Percentiles rank a stretch among this genome's conserved stretches.
Conservation (phyloP, 2,113 vertebrate species). For the Accipiter cooperii region DNA sequence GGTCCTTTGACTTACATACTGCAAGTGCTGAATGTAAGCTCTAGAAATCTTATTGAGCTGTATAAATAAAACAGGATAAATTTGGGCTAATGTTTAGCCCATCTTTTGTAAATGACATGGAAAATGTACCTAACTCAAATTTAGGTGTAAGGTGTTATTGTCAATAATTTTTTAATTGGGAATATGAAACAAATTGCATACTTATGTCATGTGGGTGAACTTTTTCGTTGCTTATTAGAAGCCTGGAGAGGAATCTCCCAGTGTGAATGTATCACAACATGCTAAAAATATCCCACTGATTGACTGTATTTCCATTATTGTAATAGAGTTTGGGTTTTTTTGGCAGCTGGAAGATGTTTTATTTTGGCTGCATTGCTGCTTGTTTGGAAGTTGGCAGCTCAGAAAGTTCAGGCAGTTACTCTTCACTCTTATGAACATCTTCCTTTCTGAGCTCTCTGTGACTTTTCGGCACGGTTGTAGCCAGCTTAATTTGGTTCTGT, state of each 20-base stretch:
- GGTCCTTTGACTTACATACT: not conserved
- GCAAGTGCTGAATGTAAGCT: not conserved
- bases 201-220: not conserved
- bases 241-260: not conserved
- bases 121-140: not conserved
- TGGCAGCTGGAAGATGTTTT: not conserved
- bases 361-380: not conserved
- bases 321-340: not conserved
- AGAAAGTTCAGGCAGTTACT: not conserved
- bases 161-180: not conserved
- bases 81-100: not conserved
- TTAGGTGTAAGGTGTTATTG: not conserved
- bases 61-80: not conserved
- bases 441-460: not conserved
- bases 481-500: not conserved
- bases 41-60: not conserved
- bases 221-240: not conserved
- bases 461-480: not conserved
- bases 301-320: not conserved
- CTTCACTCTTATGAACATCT: not conserved
- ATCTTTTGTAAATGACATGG: not conserved
- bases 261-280: not conserved
- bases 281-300: not conserved
- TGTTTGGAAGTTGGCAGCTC: not conserved
- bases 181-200: not conserved